Base-by-base conservation (phyloP, 1,140 invertebrate species). In the Bradysia coprophila region DNA sequence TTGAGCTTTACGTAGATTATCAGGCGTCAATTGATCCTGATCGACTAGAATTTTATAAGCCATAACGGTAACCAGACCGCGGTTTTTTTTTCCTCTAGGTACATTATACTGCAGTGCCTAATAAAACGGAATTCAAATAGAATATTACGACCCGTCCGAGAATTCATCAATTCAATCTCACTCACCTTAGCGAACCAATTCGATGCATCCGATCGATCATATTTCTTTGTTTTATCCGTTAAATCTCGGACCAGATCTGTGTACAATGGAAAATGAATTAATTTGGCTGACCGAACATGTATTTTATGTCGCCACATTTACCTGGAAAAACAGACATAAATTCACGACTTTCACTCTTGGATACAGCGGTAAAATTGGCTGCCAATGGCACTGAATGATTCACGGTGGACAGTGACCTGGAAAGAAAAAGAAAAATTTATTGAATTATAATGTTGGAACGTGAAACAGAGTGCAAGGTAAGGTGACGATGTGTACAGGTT, bases 261-360 rank as follows among this genome's bases (percentile, higher is more conserved):
- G 28, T 24, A 18, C 44, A 43, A 32, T 46, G 5, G 39, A 24
- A 43, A 20, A 9, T 16, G 33, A 11, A 11, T 10, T 11, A 36
- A 36, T 11, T 11, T 6, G n/a, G n/a, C n/a, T n/a, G n/a, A n/a
- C n/a, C n/a, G n/a, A n/a, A n/a, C n/a, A n/a, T n/a, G n/a, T n/a
- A n/a, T n/a, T n/a, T n/a, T n/a, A n/a, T n/a, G n/a, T n/a, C n/a
- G 33, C 6, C 5, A 36, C 18, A 31, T 20, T 40, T 38, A 60
- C 57, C 82, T 44, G 85, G 83, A 68, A 88, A 89, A 36, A 84
- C 59, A 33, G 80, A 76, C 78, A 88, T 82, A 65, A 91, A 81
- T 59, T 87, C 81, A 44, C 82, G 66, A 54, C 73, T 78, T 59
- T 88, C 82, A 62, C 88, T 82, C 62, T 83, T 83, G 42, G 66